A percentile compares a stretch with the other conserved stretches of the same genome.
Conservation (phyloP, 2,888 invertebrate genomes). For the Macroteleia sp. region DNA sequence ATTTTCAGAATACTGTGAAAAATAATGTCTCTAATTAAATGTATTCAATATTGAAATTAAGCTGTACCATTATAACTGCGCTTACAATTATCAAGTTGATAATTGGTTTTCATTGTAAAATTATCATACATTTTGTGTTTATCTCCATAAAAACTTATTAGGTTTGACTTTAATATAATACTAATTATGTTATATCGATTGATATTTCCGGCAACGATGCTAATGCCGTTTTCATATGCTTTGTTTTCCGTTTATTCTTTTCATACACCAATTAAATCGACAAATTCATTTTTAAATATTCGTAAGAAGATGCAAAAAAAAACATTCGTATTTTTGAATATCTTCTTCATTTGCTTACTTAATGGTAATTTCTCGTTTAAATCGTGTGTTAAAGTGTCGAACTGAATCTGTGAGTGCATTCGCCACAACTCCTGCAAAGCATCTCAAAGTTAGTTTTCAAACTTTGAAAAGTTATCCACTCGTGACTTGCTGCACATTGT, state of each 20-base stretch:
- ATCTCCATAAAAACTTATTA: conserved; percentile 37
- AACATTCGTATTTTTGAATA: too few species aligned
- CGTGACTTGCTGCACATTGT: conserved; percentile 58
- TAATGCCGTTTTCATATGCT: too few species aligned
- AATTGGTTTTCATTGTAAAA: conserved; percentile 42
- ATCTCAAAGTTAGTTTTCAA: conserved; percentile 47
- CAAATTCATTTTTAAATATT: too few species aligned
- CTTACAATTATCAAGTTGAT: conserved; percentile 19
- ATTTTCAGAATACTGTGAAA: conserved; percentile 2
- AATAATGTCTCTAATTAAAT: conserved; percentile 33
- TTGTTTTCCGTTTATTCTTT: too few species aligned
- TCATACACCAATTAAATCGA: too few species aligned
- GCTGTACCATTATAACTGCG: conserved; percentile 1
- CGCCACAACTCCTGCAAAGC: conserved; percentile 45
- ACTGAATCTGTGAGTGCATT: conserved; percentile 56
- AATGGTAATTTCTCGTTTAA: conserved; percentile 59
- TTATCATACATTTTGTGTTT: conserved; percentile 36
- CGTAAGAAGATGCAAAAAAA: too few species aligned
- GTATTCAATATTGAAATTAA: conserved; percentile 13
- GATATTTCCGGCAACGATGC: not conserved
- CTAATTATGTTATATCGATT: conserved; percentile 18
- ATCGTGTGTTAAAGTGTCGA: conserved; percentile 61
- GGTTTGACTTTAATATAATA: conserved; percentile 9
- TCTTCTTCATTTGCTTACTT: conserved; percentile 30
- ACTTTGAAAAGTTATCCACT: conserved; percentile 58